phyloP scores from a whole-genome alignment of 2,113 vertebrate genomes.

The Chlorodrepanis virens region DNA sequence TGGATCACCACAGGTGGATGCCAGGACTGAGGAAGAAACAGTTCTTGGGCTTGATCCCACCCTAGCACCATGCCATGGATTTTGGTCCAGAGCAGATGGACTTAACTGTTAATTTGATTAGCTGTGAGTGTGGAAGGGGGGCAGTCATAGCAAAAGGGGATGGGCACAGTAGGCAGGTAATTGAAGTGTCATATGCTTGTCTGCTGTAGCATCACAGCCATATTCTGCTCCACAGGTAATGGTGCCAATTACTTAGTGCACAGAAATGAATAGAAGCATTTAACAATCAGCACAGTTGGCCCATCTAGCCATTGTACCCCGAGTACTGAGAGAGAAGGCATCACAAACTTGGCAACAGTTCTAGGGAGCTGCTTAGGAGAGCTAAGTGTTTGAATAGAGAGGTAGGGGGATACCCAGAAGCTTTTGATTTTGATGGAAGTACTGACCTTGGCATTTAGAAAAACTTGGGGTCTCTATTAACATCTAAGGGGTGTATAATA shows the following conservation, averaged over 20 bases:
- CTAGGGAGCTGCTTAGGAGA: not conserved
- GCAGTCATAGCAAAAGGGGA: not conserved
- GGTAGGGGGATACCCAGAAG: not conserved
- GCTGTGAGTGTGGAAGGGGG: not conserved
- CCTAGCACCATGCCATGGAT: not conserved
- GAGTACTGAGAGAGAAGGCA: not conserved
- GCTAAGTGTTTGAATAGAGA: not conserved
- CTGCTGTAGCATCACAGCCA: not conserved
- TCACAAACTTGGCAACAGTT: not conserved
- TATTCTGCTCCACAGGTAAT: constrained; percentile 7
- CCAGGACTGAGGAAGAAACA: not conserved
- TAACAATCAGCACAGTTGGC: not conserved
- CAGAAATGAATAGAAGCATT: not conserved
- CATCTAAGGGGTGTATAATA: not conserved
- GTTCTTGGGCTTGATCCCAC: not conserved
- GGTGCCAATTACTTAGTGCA: not conserved
- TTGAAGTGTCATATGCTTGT: not conserved
- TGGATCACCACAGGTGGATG: not conserved
- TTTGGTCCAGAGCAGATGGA: constrained; percentile 42
- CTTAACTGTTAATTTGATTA: not conserved
- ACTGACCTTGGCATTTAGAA: not conserved
- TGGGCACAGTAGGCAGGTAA: constrained; percentile 9
- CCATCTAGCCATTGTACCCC: not conserved
- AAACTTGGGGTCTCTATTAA: not conserved
- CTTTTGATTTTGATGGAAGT: not conserved